Evolutionary conservation across 1,140 invertebrate species (phyloP), one percentile per base, ranked within the genome.

Genomic region (Diuraphis noxia): DNA sequence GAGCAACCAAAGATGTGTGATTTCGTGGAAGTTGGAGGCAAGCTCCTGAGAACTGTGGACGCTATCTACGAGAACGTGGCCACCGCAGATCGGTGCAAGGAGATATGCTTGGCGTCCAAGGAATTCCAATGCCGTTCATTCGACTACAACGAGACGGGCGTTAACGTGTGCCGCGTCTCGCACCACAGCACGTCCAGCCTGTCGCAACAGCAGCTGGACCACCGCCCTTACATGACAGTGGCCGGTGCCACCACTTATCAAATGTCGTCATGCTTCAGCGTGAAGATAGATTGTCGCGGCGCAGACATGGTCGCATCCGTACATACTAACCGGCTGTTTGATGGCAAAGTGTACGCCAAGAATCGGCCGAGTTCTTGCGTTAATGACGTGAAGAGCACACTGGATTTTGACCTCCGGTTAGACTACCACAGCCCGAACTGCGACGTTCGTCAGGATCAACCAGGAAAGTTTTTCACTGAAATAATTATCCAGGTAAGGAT

Each of bases 271-370:
- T 95, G 95, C 92, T 95, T 95, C 93, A 95, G 95, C 92, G 94
- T 95, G 6, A 93, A 94, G 8, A 93, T 95, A 30, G 93, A 94
- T 92, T 95, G 95, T 92, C 93, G 94, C 56, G 93, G 95, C 21
- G 93, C 94, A 10, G 94, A 95, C 90, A 94, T 95, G 94, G 92
- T 95, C 5, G 95, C 95, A 38, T 93, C 92, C 43, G 93, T 95
- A 46, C 93, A 93, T 91, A 95, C 95, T 19, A 95, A 94, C 92
- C 94, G 94, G 92, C 93, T 95, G 77, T 95, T 95, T 93, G 94
- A 94, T 92, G 95, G 95, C 17, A 95, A 95, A 92, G 93, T 95
- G 43, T 95, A 95, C 93, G 94, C 94, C 81, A 94, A 95, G 92
- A 93, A 93, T 8, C 93, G 94, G 38, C 95, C 95, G 36, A 94